Base-by-base conservation (phyloP, 2,888 invertebrate species). In the Lochmaea capreae region DNA sequence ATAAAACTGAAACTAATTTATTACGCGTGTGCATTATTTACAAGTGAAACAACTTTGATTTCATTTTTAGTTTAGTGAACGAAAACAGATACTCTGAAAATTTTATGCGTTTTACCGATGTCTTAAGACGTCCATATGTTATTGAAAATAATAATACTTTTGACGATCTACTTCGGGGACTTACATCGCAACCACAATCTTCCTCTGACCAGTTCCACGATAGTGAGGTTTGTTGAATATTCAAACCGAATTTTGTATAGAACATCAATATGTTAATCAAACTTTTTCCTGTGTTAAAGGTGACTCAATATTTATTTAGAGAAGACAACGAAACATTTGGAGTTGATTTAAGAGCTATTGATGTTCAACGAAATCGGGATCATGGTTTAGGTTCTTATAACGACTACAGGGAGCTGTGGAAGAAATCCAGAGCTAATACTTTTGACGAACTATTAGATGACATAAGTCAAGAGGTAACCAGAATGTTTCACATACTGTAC, bases 351-450 rank as follows among this genome's bases (percentile, higher is more conserved):
- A 91, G 94, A 63, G 93, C 96, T 0, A 91, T 92, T 39, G 96
- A 96, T 83, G 92, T 97, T 75, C 96, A 96, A 85, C 90, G 96
- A 76, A 94, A 94, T 77, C 90, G 96, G 65, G 96, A 96, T 86
- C 96, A 96, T 83, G 96, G 76, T 10, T 87, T 97, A 26, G 94
- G 93, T 4, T 91, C 91, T 0, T 97, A 96, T 86, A 92, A 93
- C 73, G 90, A 92, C 71, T 93, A 92, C 81, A 89, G 97, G 70
- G 91, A 91, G 10, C 92, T 92, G 74, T 95, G 95, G 82, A 93
- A 94, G 0, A 86, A 95, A 8, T 89, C 89, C 0, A 91, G 91
- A 57, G 95, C 94, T 0, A 86, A 87, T 18, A 86, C 85, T 0
- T 95, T 95, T 89, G 86, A 90, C 42, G 94, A 93, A 73, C 92